These are phyloP conservation scores for Girardinus metallicus DNA, from an alignment of 2,797 vertebrate species.

Conservation along the genomic window DNA sequence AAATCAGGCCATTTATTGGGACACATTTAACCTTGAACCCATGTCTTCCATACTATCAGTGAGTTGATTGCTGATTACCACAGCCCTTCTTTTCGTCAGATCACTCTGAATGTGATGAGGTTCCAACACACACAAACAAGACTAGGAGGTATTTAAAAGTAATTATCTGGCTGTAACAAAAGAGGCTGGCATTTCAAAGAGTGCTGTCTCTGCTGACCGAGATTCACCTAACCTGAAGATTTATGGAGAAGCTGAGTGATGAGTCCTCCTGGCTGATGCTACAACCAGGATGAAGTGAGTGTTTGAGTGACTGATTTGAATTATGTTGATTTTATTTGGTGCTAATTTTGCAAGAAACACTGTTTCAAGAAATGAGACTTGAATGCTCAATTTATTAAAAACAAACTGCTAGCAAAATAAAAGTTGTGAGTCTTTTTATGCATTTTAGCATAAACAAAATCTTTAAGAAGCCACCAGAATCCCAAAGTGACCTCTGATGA, in stretches of 20 bases:
- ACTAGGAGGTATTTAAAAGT: slow-evolving; percentile 63
- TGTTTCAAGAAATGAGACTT: not conserved
- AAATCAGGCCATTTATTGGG: not conserved
- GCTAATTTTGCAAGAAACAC: not conserved
- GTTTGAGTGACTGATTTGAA: slow-evolving; percentile 4
- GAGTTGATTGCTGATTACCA: slow-evolving; percentile 39
- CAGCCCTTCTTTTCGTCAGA: slow-evolving; percentile 10
- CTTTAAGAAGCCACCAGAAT: not conserved
- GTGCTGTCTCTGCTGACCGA: slow-evolving; percentile 57
- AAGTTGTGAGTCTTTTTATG: not conserved
- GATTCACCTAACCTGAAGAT: slow-evolving; percentile 53
- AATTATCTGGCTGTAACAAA: slow-evolving; percentile 60
- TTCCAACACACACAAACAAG: slow-evolving; percentile 44
- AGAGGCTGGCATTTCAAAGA: slow-evolving; percentile 58
- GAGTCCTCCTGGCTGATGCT: not conserved
- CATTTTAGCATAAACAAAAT: slow-evolving; percentile 1
- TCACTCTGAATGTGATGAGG: slow-evolving; percentile 43
- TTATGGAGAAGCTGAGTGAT: slow-evolving; percentile 44
- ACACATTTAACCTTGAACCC: not conserved
- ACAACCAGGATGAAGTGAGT: not conserved
- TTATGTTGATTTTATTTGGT: not conserved
- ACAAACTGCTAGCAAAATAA: not conserved
- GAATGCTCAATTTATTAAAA: not conserved
- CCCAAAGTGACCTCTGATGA: not conserved
- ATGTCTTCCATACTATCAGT: not conserved